Evolutionary conservation across 2,113 vertebrate species (phyloP), one percentile per base, ranked within the genome.

Genomic region (Bubo blakistoni): DNA sequence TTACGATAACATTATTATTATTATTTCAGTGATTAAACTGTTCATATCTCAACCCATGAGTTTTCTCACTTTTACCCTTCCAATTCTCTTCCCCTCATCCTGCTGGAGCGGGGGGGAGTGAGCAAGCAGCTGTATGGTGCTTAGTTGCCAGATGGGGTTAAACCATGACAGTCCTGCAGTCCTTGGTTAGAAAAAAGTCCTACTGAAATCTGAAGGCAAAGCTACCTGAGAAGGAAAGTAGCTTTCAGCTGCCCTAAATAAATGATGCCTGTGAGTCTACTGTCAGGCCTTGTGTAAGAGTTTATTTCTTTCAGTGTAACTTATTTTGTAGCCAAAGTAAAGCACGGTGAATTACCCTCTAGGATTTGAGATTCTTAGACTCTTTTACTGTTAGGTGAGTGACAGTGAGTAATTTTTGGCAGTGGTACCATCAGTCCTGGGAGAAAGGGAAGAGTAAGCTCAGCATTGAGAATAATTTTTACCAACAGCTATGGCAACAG

Each of bases 61-160:
- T 62, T 62, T 42, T 82, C 29, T 46, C 42, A 51, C 47, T 90
- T 78, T 46, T 36, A 58, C 10, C 36, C 32, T 67, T 92, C n/a
- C 32, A 67, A 0, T 51, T 61, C 32, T 66, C 40, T 55, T 44
- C 40, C 32, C 40, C 32, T 11, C 18, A 46, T 78, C 29, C 76
- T 58, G 40, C 42, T 89, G 32, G 40, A 42, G 40, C n/a, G 5
- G 54, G 15, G 17, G 8, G 52, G 12, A 55, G 58, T 13, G 34
- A 77, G 13, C 6, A 25, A 65, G 30, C 0, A 1, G 46, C 36
- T 20, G 5, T 18, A 40, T 18, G 13, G 24, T 15, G 40, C 46
- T 62, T 61, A 81, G n/a, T 32, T 89, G 63, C 52, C 42, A 13
- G 17, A 6, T 81, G 32, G 57, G 32, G 25, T 73, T 81, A 67